Percentiles rank a stretch among this genome's conserved stretches.
phyloP scores from a whole-genome alignment of 1,140 invertebrate species.

The Ceratitis capitata region DNA sequence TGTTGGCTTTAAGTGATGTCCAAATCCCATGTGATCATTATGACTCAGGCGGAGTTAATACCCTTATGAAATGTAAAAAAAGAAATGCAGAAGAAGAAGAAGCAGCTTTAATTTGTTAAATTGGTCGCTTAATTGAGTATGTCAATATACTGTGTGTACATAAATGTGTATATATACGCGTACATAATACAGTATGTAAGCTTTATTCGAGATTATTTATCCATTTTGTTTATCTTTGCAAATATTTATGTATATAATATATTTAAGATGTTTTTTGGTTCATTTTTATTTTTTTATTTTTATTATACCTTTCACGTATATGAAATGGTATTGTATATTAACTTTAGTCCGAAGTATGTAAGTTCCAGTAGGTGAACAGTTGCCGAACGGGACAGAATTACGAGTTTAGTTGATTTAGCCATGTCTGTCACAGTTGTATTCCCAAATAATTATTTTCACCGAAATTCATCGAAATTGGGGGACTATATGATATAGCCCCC shows the following conservation, averaged over 20 bases:
- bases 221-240: neutral
- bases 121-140: slow-evolving; percentile 22
- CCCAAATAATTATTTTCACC: neutral
- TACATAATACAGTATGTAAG: neutral
- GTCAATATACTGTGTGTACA: neutral
- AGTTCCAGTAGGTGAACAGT: too few relatives aligned
- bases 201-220: neutral
- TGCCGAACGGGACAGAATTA: too few relatives aligned
- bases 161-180: neutral
- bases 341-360: too few relatives aligned
- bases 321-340: too few relatives aligned
- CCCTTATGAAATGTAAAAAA: neutral
- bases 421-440: too few relatives aligned
- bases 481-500: too few relatives aligned
- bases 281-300: too few relatives aligned
- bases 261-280: too few relatives aligned
- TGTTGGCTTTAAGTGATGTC: neutral
- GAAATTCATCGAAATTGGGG: too few relatives aligned
- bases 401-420: neutral
- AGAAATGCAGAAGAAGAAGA: too few relatives aligned
- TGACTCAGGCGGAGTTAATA: slow-evolving; percentile 2
- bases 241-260: too few relatives aligned
- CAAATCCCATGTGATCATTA: slow-evolving; percentile 2
- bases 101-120: slow-evolving; percentile 21
- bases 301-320: too few relatives aligned